Evolutionary conservation across 2,113 vertebrate genomes (phyloP).

Genomic region (Pungitius pungitius): DNA sequence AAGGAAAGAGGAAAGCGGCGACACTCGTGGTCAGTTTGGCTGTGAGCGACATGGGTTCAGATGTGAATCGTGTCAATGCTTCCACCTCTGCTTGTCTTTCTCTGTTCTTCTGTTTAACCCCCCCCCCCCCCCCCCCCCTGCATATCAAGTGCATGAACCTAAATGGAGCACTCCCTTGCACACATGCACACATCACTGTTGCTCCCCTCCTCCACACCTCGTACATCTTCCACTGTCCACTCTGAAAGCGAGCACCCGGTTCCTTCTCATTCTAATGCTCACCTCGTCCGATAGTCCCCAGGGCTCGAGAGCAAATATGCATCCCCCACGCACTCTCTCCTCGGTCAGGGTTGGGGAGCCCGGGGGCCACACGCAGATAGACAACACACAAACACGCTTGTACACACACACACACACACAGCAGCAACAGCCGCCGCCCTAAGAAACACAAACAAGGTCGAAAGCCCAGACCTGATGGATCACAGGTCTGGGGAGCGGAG

Average conservation of each 20-base stretch:
- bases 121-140: slow-evolving; percentile 60
- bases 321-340: slow-evolving; percentile 49
- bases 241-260: slow-evolving; percentile 34
- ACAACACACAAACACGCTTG: slow-evolving; percentile 39
- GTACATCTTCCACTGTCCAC: slow-evolving; percentile 39
- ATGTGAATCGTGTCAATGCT: slow-evolving; percentile 41
- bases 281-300: slow-evolving; percentile 53
- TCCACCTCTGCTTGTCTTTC: slow-evolving; percentile 56
- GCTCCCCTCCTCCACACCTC: slow-evolving; percentile 23
- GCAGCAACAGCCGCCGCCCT: slow-evolving; percentile 6
- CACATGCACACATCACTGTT: slow-evolving; percentile 31
- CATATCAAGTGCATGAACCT: slow-evolving; percentile 45
- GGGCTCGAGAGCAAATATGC: slow-evolving; percentile 64
- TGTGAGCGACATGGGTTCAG: slow-evolving; percentile 41
- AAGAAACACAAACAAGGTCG: slow-evolving; percentile 67
- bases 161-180: slow-evolving; percentile 46
- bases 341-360: slow-evolving; percentile 37
- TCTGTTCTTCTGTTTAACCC: slow-evolving; percentile 41
- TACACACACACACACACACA: slow-evolving; percentile 28
- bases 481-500: slow-evolving; percentile 41
- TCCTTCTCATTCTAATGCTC: slow-evolving; percentile 42
- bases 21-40: slow-evolving; percentile 24
- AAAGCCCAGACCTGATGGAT: slow-evolving; percentile 53
- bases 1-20: slow-evolving; percentile 34
- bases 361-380: slow-evolving; percentile 64